Evolutionary conservation across 2,888 invertebrate genomes (phyloP).

Genomic region (Meloe dianella): DNA sequence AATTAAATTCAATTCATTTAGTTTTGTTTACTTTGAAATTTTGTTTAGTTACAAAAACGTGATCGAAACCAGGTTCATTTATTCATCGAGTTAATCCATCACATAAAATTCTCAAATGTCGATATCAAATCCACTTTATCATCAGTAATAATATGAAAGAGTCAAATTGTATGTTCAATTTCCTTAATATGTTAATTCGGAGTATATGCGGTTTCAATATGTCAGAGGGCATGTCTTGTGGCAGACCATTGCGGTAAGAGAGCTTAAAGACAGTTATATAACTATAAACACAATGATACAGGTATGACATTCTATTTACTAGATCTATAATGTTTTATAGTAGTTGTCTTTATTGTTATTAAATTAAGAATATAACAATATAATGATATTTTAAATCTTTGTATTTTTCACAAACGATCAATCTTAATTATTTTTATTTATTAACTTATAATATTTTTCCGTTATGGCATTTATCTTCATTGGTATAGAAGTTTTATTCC

Average conservation of each 20-base stretch:
- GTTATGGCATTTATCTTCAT: neutral
- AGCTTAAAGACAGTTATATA: constrained; percentile 41
- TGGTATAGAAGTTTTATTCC: neutral
- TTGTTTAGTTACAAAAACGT: too few species aligned
- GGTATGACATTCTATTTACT: constrained; percentile 38
- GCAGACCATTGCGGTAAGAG: constrained; percentile 36
- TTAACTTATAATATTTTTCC: neutral
- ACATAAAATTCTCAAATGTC: neutral
- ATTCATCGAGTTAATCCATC: neutral
- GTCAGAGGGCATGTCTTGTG: constrained; percentile 37
- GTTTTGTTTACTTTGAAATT: too few species aligned
- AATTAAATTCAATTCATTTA: too few species aligned
- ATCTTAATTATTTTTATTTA: neutral
- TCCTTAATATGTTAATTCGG: constrained; percentile 35
- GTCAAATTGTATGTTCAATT: constrained; percentile 33
- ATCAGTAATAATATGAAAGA: constrained; percentile 20
- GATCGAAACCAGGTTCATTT: too few species aligned
- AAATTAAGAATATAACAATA: constrained; percentile 9
- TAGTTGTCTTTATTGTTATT: constrained; percentile 23
- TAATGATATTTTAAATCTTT: neutral
- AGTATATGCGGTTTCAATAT: constrained; percentile 41
- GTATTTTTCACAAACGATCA: neutral
- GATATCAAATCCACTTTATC: constrained; percentile 9
- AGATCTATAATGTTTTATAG: neutral
- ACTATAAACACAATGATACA: constrained; percentile 39